Evolutionary conservation across 2,113 vertebrate species (phyloP).

Genomic region (human (Homo sapiens)): GRCh38 chr6:94372501-94373000

Average conservation of each 20-base stretch:
- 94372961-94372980: neutral
- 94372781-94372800: neutral
- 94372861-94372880: neutral
- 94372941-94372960: neutral
- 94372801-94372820: neutral
- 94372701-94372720: neutral
- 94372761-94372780: neutral
- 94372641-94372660: neutral
- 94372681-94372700: constrained; percentile 17
- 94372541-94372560: constrained; percentile 19
- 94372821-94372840: neutral
- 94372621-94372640: neutral
- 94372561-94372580: constrained; percentile 23
- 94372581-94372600: neutral
- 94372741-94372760: neutral
- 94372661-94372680: neutral
- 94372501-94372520: neutral
- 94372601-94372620: neutral
- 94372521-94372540: neutral
- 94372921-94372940: neutral
- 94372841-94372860: neutral
- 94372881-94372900: neutral
- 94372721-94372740: neutral
- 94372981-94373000: neutral
- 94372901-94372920: neutral